Percentiles rank a stretch among this genome's conserved stretches.
Conservation (phyloP, 2,113 vertebrate species). For the Peucedramus taeniatus region DNA sequence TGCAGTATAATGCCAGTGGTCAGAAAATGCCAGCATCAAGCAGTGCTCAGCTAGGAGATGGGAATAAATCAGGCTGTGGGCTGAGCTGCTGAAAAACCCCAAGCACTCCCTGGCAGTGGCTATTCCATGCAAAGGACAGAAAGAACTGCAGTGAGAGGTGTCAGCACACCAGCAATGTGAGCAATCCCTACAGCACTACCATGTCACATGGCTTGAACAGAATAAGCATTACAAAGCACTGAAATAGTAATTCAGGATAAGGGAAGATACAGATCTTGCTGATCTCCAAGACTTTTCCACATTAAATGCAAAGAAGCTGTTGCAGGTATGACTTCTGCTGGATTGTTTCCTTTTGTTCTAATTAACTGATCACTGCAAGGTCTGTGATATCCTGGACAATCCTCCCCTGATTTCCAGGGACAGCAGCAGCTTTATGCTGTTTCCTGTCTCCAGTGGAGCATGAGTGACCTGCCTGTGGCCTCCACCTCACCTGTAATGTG, state of each 20-base stretch:
- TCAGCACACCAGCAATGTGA: not conserved
- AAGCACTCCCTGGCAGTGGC: not conserved
- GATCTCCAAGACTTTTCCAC: not conserved
- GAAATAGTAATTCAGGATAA: not conserved
- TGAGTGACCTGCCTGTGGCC: not conserved
- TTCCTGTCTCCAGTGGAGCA: not conserved
- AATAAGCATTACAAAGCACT: not conserved
- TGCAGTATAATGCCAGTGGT: not conserved
- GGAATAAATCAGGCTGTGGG: not conserved
- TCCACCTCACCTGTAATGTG: constrained; percentile 85
- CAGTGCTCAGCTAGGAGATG: not conserved
- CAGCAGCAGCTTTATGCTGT: not conserved
- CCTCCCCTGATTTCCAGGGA: not conserved
- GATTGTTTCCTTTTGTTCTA: not conserved
- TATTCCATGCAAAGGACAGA: not conserved
- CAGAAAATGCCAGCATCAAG: not conserved
- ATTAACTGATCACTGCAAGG: not conserved
- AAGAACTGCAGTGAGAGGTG: not conserved
- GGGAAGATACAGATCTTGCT: not conserved
- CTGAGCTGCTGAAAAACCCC: not conserved
- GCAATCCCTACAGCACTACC: not conserved
- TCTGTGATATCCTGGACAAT: not conserved
- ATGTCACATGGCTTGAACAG: not conserved
- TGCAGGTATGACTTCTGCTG: not conserved
- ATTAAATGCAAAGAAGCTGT: not conserved